These are phyloP conservation scores for Drosophila bipectinata DNA, from an alignment of 1,140 invertebrate species.

Conservation along the genomic window DNA sequence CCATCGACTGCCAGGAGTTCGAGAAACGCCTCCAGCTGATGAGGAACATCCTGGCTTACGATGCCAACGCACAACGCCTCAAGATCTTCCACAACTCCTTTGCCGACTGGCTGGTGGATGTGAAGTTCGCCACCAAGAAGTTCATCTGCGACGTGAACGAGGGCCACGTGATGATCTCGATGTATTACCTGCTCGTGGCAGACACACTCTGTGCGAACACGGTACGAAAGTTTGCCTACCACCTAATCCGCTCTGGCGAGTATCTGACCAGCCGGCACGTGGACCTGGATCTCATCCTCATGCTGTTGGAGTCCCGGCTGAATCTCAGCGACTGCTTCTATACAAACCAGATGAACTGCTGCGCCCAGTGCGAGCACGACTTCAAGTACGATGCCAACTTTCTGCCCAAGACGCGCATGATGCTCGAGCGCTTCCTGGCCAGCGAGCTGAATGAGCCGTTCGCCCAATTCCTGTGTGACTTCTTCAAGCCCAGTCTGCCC, in stretches of 20 bases:
- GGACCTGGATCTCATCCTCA: conserved; percentile 79
- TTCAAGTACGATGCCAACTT: conserved; percentile 80
- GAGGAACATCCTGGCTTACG: conserved; percentile 86
- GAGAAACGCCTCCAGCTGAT: conserved; percentile 91
- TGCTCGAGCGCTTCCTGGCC: conserved; percentile 76
- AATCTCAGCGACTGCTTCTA: conserved; percentile 83
- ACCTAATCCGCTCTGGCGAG: conserved; percentile 77
- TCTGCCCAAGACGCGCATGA: conserved; percentile 69
- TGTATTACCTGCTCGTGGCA: conserved; percentile 89
- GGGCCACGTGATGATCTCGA: conserved; percentile 95
- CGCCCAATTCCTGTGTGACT: conserved; percentile 78
- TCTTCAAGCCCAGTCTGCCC: conserved; percentile 85
- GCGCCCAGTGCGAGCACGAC: conserved; percentile 77
- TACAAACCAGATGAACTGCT: conserved; percentile 82
- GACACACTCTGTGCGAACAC: conserved; percentile 81
- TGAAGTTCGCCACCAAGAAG: conserved; percentile 97
- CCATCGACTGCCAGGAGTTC: conserved; percentile 93
- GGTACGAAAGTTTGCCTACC: conserved; percentile 75
- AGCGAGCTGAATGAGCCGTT: conserved; percentile 78
- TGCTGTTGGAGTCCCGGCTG: conserved; percentile 79
- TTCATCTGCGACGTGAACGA: conserved; percentile 94
- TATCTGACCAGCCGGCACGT: conserved; percentile 75
- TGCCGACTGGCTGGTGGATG: conserved; percentile 96
- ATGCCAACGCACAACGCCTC: conserved; percentile 86
- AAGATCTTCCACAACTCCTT: conserved; percentile 96